Evolutionary conservation across 2,797 vertebrate genomes (phyloP).

Genomic region (Saguinus oedipus): DNA sequence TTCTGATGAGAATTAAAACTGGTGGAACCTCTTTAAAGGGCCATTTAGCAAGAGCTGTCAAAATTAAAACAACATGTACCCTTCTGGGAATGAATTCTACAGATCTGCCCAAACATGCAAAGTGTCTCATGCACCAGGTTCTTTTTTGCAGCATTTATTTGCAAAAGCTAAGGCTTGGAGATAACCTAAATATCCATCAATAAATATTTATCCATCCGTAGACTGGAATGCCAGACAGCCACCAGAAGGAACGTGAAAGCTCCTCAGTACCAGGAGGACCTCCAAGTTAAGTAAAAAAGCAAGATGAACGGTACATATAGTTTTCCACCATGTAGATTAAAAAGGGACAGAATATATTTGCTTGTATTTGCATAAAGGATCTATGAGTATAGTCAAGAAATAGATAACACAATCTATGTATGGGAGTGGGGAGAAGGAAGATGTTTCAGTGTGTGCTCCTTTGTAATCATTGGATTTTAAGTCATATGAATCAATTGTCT

Average conservation of each 20-base stretch:
- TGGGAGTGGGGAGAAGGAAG: background rate
- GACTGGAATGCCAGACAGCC: background rate
- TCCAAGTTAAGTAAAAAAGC: background rate
- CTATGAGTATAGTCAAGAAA: background rate
- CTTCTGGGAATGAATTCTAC: background rate
- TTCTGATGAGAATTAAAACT: background rate
- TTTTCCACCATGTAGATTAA: background rate
- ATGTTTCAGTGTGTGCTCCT: background rate
- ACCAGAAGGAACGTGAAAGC: background rate
- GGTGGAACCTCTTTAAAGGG: background rate
- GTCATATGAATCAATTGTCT: background rate
- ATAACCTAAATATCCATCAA: too few species aligned
- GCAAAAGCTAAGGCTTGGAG: background rate
- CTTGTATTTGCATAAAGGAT: background rate
- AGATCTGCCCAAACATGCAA: background rate
- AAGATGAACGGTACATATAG: too few species aligned
- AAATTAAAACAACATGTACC: background rate
- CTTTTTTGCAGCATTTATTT: background rate
- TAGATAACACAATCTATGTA: background rate
- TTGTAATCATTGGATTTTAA: background rate
- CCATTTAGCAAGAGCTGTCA: background rate
- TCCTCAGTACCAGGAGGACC: too few species aligned
- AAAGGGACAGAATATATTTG: background rate
- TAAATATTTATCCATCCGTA: background rate
- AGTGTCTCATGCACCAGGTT: background rate